phyloP scores from a whole-genome alignment of 1,140 invertebrate species.

The Anthonomus grandis region DNA sequence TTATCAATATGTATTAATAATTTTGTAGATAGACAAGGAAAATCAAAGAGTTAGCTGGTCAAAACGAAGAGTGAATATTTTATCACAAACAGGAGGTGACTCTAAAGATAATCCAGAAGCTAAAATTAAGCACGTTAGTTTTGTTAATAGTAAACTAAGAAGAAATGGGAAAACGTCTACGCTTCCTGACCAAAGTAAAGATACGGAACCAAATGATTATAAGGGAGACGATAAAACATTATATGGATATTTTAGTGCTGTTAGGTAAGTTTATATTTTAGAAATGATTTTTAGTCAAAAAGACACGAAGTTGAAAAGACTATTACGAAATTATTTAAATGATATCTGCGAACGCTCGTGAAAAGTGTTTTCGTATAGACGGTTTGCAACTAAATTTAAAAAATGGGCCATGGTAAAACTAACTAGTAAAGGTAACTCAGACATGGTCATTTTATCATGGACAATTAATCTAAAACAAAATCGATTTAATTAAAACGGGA shows the following conservation, averaged over 20 bases:
- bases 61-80: constrained; percentile 15
- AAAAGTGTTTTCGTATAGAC: no score
- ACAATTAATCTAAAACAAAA: no score
- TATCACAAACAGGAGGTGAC: constrained; percentile 7
- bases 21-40: constrained; percentile 36
- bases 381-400: no score
- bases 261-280: constrained; percentile 6
- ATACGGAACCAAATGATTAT: constrained; percentile 8
- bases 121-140: constrained; percentile 49
- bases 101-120: constrained; percentile 19
- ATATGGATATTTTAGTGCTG: background rate
- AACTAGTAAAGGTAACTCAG: no score
- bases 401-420: no score
- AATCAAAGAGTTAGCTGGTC: constrained; percentile 30
- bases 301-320: background rate
- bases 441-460: no score
- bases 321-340: no score
- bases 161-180: background rate
- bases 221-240: background rate
- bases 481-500: no score
- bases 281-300: background rate
- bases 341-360: no score
- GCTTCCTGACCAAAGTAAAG: constrained; percentile 10
- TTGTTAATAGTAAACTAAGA: constrained; percentile 44
- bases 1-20: no score